Percentiles rank a stretch among this genome's conserved stretches.
Evolutionary conservation across 2,113 vertebrate species (phyloP).

Genomic region (Hemichromis elongatus): DNA sequence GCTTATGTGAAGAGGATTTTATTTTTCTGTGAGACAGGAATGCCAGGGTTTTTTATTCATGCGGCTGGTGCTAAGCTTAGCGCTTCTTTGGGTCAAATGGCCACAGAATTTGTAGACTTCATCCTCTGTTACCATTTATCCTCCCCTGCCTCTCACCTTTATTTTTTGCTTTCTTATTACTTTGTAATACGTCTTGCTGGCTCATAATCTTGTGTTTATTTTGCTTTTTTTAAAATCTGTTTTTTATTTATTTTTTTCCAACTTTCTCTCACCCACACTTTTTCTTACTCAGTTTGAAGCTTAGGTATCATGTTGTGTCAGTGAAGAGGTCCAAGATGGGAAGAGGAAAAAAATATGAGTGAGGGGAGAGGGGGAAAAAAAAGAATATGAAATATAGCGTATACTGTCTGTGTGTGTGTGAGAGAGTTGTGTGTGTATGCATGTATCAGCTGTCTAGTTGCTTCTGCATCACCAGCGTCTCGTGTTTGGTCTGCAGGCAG

Average conservation of each 20-base stretch:
- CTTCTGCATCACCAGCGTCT: conserved; percentile 40
- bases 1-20: not conserved
- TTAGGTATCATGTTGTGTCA: not conserved
- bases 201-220: not conserved
- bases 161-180: not conserved
- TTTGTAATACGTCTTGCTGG: not conserved
- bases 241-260: not conserved
- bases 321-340: not conserved
- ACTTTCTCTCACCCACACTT: not conserved
- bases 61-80: not conserved
- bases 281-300: not conserved
- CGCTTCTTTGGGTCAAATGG: not conserved
- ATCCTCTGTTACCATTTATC: not conserved
- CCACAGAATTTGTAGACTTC: not conserved
- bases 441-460: conserved; percentile 34
- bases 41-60: conserved; percentile 24
- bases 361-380: not conserved
- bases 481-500: conserved; percentile 50
- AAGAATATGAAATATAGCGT: not conserved
- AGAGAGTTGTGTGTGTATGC: not conserved
- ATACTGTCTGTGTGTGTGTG: not conserved
- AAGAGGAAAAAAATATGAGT: not conserved
- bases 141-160: not conserved
- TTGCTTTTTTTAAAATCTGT: not conserved
- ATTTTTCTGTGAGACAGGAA: not conserved